A percentile compares a stretch with the other conserved stretches of the same genome.
Conservation (phyloP, 1,140 invertebrate species). For the Subanguina moxae region DNA sequence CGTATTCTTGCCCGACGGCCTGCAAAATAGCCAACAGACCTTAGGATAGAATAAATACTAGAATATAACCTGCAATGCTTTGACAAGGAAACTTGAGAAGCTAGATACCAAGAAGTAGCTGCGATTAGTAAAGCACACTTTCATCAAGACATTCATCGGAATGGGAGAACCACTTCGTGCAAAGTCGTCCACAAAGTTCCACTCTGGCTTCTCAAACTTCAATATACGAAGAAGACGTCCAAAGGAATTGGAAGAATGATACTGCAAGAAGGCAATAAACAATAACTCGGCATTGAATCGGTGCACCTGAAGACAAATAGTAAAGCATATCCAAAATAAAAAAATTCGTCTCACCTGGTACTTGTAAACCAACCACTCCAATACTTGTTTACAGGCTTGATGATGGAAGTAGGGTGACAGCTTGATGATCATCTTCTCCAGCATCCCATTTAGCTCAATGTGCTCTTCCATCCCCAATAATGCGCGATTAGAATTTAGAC, state of each 20-base stretch:
- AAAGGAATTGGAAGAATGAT: slow-evolving; percentile 38
- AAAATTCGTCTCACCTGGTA: slow-evolving; percentile 42
- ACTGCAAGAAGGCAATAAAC: slow-evolving; percentile 35
- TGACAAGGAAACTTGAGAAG: slow-evolving; percentile 18
- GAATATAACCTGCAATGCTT: slow-evolving; percentile 22
- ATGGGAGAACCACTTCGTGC: slow-evolving; percentile 28
- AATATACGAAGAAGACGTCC: slow-evolving; percentile 37
- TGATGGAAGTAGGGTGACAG: slow-evolving; percentile 46
- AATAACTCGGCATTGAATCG: slow-evolving; percentile 37
- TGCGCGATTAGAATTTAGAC: slow-evolving; percentile 32
- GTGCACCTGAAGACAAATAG: slow-evolving; percentile 27
- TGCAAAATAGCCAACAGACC: slow-evolving; percentile 1
- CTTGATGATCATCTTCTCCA: slow-evolving; percentile 28
- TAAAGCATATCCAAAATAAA: background rate
- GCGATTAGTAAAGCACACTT: slow-evolving; percentile 10
- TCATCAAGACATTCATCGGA: slow-evolving; percentile 26
- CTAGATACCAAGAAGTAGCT: slow-evolving; percentile 22
- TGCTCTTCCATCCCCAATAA: slow-evolving; percentile 32
- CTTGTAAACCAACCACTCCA: slow-evolving; percentile 45
- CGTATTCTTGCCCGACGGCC: slow-evolving; percentile 27
- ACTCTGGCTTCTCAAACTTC: slow-evolving; percentile 33
- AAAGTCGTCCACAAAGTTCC: slow-evolving; percentile 28
- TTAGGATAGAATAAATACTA: background rate
- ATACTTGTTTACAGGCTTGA: slow-evolving; percentile 40
- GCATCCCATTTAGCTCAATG: slow-evolving; percentile 22